Evolutionary conservation across 2,113 vertebrate genomes (phyloP).

Genomic region (Barbus barbus): DNA sequence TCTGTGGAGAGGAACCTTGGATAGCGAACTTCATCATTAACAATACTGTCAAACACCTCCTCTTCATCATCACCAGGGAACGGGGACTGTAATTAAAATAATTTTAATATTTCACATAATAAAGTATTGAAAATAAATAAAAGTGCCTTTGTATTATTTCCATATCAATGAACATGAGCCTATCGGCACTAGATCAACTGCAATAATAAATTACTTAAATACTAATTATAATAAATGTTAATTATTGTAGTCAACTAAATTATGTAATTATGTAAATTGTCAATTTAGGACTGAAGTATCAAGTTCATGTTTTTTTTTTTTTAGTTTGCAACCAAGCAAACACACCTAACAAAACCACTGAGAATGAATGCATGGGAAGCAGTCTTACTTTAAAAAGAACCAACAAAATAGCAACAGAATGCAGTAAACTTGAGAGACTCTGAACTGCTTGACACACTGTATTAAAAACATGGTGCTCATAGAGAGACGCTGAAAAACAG

Average conservation of each 20-base stretch:
- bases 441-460: background rate
- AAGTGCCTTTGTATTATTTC: background rate
- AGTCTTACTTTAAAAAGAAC: background rate
- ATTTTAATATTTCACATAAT: background rate
- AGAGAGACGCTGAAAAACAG: background rate
- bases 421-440: background rate
- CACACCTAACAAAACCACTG: background rate
- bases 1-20: slow-evolving; percentile 96
- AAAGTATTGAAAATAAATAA: background rate
- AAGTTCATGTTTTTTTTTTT: background rate
- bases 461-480: background rate
- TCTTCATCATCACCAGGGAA: slow-evolving; percentile 99
- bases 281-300: background rate
- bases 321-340: background rate
- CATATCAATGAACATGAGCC: background rate
- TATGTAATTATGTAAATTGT: background rate
- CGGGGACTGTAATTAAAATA: slow-evolving; percentile 80
- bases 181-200: background rate
- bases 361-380: background rate
- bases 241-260: background rate
- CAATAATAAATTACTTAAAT: too few species aligned
- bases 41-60: slow-evolving; percentile 99
- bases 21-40: slow-evolving; percentile 98
- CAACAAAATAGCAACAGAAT: background rate
- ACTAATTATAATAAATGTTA: too few species aligned